Evolutionary conservation across 2,113 vertebrate genomes (phyloP), one percentile per base, ranked within the genome.

Genomic region (Sphaerodactylus townsendi): DNA sequence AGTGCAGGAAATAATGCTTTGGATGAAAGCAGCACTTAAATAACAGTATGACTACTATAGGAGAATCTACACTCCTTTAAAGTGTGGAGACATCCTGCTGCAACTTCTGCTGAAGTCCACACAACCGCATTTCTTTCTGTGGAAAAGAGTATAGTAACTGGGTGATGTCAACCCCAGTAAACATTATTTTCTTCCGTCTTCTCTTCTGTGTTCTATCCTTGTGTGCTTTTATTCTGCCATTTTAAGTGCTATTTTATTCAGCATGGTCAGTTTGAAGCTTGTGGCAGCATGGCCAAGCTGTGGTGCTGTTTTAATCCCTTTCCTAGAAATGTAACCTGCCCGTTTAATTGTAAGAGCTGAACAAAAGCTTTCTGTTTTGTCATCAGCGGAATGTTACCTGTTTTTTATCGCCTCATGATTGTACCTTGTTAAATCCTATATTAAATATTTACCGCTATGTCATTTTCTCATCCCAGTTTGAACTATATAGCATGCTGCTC

Each of bases 111-210:
- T n/a, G n/a, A n/a, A n/a, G n/a, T n/a, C n/a, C n/a, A n/a, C n/a
- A n/a, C n/a, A n/a, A n/a, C n/a, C n/a, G n/a, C n/a, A n/a, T n/a
- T n/a, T n/a, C n/a, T n/a, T n/a, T n/a, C n/a, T n/a, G n/a, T n/a
- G n/a, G n/a, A n/a, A n/a, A n/a, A n/a, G n/a, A n/a, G n/a, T n/a
- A n/a, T n/a, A n/a, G n/a, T n/a, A 50, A 5, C 2, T 69, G 28
- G 11, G 3, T 41, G 53, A 21, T 9, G 5, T 69, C 13, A 0
- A 48, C 10, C 30, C 0, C 72, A 10, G 5, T 7, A 28, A 56
- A 50, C 6, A 17, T 13, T 68, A 4, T 48, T 21, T 9, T 35
- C 9, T 19, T 68, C 46, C 48, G 28, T 50, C 21, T 21, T 65
- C 15, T 35, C 9, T 19, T 68, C 46, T 50, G 28, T 50, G n/a